A percentile compares a stretch with the other conserved stretches of the same genome.
Conservation (phyloP, 2,797 vertebrate species). For the Mus spretus region DNA sequence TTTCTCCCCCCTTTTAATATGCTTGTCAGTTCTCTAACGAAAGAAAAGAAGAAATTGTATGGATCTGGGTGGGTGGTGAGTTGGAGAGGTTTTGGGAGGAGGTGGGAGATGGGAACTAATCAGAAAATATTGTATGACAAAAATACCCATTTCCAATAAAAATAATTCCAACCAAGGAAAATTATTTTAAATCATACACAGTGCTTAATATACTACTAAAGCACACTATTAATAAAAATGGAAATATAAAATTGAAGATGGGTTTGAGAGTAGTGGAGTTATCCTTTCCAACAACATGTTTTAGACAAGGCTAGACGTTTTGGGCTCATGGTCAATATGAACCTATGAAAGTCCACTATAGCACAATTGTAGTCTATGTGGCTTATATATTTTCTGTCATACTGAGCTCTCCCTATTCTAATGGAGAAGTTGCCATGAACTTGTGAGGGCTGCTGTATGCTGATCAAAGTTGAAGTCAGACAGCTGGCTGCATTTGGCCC, state of each 20-base stretch:
- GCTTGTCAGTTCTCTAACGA: background rate
- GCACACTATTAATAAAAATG: background rate
- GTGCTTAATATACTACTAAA: slow-evolving; percentile 4
- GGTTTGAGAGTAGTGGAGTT: background rate
- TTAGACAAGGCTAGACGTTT: background rate
- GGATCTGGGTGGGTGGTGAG: background rate
- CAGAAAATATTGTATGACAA: background rate
- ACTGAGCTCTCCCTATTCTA: background rate
- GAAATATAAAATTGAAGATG: slow-evolving; percentile 27
- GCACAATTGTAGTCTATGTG: background rate
- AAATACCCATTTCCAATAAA: background rate
- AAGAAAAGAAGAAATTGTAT: background rate
- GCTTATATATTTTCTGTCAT: background rate
- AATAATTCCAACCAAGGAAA: background rate
- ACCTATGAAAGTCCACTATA: background rate
- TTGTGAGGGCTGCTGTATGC: too few relatives aligned
- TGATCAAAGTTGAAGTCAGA: slow-evolving; percentile 1
- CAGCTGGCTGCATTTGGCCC: background rate
- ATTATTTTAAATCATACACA: slow-evolving; percentile 21
- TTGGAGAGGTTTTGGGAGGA: background rate
- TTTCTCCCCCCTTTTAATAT: background rate
- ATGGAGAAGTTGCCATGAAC: background rate
- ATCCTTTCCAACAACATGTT: background rate
- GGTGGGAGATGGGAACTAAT: too few relatives aligned
- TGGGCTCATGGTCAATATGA: background rate